Conservation (phyloP, 2,888 invertebrate genomes). For the Rhamnusium bicolor region DNA sequence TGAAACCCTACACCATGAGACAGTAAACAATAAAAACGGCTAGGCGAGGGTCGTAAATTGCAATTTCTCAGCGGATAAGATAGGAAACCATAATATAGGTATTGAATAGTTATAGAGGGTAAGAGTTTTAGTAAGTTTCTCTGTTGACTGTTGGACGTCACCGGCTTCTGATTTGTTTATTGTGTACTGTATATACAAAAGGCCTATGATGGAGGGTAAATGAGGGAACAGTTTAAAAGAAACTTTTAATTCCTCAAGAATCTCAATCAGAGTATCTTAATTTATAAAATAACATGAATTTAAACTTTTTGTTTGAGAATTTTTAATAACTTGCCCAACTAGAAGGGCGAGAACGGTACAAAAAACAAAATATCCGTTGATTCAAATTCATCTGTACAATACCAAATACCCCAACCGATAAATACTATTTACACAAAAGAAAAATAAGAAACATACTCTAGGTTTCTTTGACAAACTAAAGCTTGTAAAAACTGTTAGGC, state of each 20-base stretch:
- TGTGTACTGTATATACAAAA: conserved; percentile 13
- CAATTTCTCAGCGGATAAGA: conserved; percentile 55
- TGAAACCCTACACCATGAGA: conserved; percentile 57
- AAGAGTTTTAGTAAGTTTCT: conserved; percentile 35
- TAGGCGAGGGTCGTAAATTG: conserved; percentile 62
- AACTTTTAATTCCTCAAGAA: not conserved
- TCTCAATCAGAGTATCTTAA: not conserved
- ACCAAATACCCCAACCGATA: too few relatives aligned
- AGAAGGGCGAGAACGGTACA: too few relatives aligned
- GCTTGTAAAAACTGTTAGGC: too few relatives aligned
- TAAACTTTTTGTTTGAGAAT: too few relatives aligned
- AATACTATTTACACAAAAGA: too few relatives aligned
- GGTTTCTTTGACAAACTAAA: too few relatives aligned
- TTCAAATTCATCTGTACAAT: too few relatives aligned
- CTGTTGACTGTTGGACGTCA: conserved; percentile 26
- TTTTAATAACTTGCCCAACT: too few relatives aligned
- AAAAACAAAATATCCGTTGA: too few relatives aligned
- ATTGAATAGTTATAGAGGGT: conserved; percentile 33
- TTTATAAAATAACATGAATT: not conserved
- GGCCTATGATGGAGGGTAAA: not conserved
- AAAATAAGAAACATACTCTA: too few relatives aligned
- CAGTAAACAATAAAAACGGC: conserved; percentile 63
- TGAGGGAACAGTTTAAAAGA: not conserved
- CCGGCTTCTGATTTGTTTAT: conserved; percentile 12
- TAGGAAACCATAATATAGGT: conserved; percentile 40